Evolutionary conservation across 2,888 invertebrate species (phyloP).

Genomic region (Cistogaster globosa): DNA sequence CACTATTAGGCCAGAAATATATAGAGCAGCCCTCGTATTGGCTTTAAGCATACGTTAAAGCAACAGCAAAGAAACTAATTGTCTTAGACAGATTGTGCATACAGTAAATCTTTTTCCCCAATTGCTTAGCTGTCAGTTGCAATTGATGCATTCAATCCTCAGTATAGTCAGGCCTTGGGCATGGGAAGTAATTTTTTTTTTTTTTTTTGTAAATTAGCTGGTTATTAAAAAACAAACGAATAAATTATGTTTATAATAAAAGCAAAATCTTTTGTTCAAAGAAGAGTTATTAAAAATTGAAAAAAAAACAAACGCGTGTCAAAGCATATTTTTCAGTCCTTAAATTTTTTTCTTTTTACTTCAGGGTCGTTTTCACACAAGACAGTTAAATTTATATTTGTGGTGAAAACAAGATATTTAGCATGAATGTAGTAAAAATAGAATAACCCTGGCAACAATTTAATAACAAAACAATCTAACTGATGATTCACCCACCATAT

Average conservation of each 20-base stretch:
- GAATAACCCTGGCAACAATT: conserved; percentile 23
- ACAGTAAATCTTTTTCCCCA: too few relatives aligned
- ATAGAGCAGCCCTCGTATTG: too few relatives aligned
- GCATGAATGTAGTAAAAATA: not conserved
- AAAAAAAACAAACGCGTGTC: conserved; percentile 50
- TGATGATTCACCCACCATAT: conserved; percentile 52
- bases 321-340: conserved; percentile 26
- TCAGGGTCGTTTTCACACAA: conserved; percentile 16
- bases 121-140: too few relatives aligned
- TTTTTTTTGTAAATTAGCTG: conserved; percentile 56
- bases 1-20: too few relatives aligned
- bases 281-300: conserved; percentile 49
- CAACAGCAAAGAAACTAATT: too few relatives aligned
- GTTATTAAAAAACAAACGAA: conserved; percentile 16
- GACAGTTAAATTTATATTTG: conserved; percentile 2
- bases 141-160: too few relatives aligned
- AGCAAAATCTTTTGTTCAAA: conserved; percentile 51
- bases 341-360: not conserved
- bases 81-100: too few relatives aligned
- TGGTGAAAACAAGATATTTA: not conserved
- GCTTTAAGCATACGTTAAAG: too few relatives aligned
- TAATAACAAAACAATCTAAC: conserved; percentile 7
- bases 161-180: too few relatives aligned
- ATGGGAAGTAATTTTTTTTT: not conserved
- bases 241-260: conserved; percentile 36